A percentile compares a stretch with the other conserved stretches of the same genome.
Conservation (phyloP, 2,113 vertebrate genomes). For the Nothobranchius furzeri region DNA sequence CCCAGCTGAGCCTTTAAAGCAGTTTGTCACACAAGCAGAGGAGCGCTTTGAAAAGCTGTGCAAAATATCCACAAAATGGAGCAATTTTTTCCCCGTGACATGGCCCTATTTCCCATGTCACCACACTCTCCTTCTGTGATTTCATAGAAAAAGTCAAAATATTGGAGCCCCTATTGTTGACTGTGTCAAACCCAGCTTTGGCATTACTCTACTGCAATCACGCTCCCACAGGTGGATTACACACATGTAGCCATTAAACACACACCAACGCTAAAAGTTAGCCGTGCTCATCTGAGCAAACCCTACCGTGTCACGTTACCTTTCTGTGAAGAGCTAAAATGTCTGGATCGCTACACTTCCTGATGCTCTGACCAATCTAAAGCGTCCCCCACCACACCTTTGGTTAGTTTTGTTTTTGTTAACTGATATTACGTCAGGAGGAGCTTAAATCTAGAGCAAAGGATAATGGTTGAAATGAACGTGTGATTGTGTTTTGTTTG, state of each 20-base stretch:
- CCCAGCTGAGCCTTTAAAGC: slow-evolving; percentile 65
- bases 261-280: slow-evolving; percentile 22
- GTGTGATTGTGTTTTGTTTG: slow-evolving; percentile 49
- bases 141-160: slow-evolving; percentile 59
- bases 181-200: slow-evolving; percentile 42
- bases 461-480: slow-evolving; percentile 38
- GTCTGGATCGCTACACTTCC: slow-evolving; percentile 54
- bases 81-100: slow-evolving; percentile 11
- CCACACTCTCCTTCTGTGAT: slow-evolving; percentile 42
- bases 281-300: slow-evolving; percentile 19
- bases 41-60: slow-evolving; percentile 46
- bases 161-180: slow-evolving; percentile 54
- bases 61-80: slow-evolving; percentile 45
- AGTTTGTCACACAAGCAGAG: slow-evolving; percentile 54
- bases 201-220: slow-evolving; percentile 48
- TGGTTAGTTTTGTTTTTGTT: slow-evolving; percentile 20
- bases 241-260: slow-evolving; percentile 19
- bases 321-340: slow-evolving; percentile 54
- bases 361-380: slow-evolving; percentile 42
- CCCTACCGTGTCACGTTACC: slow-evolving; percentile 39
- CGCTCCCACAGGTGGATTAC: slow-evolving; percentile 42
- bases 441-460: slow-evolving; percentile 11
- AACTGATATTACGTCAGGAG: slow-evolving; percentile 62
- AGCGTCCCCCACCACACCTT: slow-evolving; percentile 1
- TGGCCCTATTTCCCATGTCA: slow-evolving; percentile 56